Evolutionary conservation across 2,888 invertebrate genomes (phyloP), one percentile per base, ranked within the genome.

Genomic region (Mythimna vitellina): DNA sequence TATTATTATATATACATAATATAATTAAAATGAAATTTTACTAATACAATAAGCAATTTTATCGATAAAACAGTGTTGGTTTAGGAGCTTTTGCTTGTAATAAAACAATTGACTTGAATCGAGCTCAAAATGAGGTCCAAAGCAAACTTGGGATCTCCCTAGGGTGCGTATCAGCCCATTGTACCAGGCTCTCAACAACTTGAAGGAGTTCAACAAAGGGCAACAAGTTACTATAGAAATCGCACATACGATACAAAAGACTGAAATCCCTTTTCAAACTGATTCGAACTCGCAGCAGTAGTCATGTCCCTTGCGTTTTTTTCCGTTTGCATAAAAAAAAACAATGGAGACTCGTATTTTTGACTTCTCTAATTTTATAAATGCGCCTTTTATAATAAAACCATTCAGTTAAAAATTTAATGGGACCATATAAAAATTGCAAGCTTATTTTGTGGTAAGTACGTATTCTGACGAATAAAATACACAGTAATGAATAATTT

Each of bases 231-330:
- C 74, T 56, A 63, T 73, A 80, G 64, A 61, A 64, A 51, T 62
- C 63, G 53, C 82, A 79, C 77, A 69, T 71, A 77, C 77, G 71
- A 81, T 78, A 87, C 87, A 88, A 88, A 87, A 81, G 83, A 77
- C 81, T 83, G 65, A 76, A 83, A 86, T 85, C 84, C 81, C 79
- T 76, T 86, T 91, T 90, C 86, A 87, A 89, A 89, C 90, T 89
- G 84, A 88, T 81, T 88, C 87, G 85, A 83, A 83, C 77, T 82
- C 75, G 51, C 61, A n/a, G 14, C 25, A 53, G 25, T 8, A 54
- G 35, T 8, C 22, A 12, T 7, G 6, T 3, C 38, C 20, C 22
- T 51, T 8, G 17, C 5, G 7, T 70, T 58, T 46, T 67, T 77
- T 17, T 58, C n/a, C 25, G 25, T 9, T 29, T 77, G 46, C 22